These are phyloP conservation scores for Leptinotarsa peninsularis DNA, from an alignment of 2,888 invertebrate genomes.

Conservation along the genomic window DNA sequence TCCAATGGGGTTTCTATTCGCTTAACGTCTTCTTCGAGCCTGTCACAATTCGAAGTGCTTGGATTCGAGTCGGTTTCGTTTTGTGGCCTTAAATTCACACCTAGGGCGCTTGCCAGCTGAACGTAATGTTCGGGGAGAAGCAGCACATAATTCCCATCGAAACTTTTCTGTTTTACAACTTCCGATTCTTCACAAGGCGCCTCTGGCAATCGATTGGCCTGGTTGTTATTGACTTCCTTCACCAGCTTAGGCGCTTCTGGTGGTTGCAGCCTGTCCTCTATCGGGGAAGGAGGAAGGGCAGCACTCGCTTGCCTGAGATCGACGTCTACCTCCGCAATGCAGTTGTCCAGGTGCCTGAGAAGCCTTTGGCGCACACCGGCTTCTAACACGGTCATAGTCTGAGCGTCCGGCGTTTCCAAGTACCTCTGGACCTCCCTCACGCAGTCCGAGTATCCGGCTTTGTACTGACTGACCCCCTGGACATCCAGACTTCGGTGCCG, in stretches of 20 bases:
- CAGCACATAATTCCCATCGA: conserved; percentile 74
- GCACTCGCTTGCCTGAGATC: conserved; percentile 61
- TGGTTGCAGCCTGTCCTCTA: conserved; percentile 54
- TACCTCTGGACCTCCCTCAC: conserved; percentile 73
- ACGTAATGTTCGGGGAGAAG: conserved; percentile 74
- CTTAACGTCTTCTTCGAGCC: conserved; percentile 44
- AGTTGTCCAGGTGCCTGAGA: conserved; percentile 72
- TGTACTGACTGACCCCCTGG: conserved; percentile 74
- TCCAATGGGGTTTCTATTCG: conserved; percentile 67
- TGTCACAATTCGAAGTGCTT: conserved; percentile 46
- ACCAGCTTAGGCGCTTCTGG: conserved; percentile 64
- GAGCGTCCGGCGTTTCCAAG: conserved; percentile 73
- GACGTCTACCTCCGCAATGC: conserved; percentile 73
- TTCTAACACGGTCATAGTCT: conserved; percentile 71
- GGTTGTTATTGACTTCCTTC: conserved; percentile 61
- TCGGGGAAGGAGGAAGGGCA: conserved; percentile 37
- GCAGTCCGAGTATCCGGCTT: conserved; percentile 76
- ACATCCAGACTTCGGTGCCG: conserved; percentile 77
- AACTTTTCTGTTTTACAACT: conserved; percentile 67
- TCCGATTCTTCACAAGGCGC: conserved; percentile 28
- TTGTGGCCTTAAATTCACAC: conserved; percentile 63
- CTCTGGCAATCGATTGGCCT: conserved; percentile 30
- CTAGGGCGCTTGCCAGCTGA: conserved; percentile 70
- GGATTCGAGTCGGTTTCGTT: conserved; percentile 50
- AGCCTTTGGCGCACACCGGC: conserved; percentile 72